phyloP scores from a whole-genome alignment of 2,797 vertebrate genomes.

The Pipistrellus pipistrellus region DNA sequence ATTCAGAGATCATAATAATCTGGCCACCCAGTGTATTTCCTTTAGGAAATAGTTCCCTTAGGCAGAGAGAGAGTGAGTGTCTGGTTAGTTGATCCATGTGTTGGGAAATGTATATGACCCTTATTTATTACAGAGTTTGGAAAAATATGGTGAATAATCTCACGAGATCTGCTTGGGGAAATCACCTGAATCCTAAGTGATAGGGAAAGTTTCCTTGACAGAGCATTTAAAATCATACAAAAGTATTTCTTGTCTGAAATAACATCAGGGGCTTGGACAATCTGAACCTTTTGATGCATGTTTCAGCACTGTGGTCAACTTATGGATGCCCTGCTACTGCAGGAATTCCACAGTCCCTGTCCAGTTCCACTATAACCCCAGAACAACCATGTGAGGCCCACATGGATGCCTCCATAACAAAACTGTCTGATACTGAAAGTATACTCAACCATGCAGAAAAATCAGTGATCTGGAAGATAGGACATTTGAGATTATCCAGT shows the following conservation, averaged over 20 bases:
- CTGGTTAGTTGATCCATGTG: background rate
- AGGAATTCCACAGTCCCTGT: background rate
- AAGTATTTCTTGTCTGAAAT: background rate
- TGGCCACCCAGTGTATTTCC: background rate
- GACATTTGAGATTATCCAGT: background rate
- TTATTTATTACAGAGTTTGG: background rate
- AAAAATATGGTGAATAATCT: conserved; percentile 22
- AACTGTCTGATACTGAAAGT: background rate
- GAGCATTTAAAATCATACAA: background rate
- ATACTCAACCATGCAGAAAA: background rate
- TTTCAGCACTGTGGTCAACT: background rate
- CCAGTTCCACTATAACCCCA: background rate
- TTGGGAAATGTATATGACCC: background rate
- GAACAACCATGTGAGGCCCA: background rate
- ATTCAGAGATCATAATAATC: too few relatives aligned
- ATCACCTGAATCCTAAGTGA: background rate
- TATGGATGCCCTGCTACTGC: background rate
- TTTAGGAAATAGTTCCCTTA: conserved; percentile 2
- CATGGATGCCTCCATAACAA: background rate
- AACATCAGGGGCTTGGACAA: background rate
- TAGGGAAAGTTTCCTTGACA: background rate
- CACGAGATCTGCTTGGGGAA: conserved; percentile 22
- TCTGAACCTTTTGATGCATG: background rate
- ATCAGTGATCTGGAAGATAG: background rate
- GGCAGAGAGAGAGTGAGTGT: background rate